These are phyloP conservation scores for Phrynocephalus guinanensis DNA, from an alignment of 2,797 vertebrate genomes.

Conservation along the genomic window DNA sequence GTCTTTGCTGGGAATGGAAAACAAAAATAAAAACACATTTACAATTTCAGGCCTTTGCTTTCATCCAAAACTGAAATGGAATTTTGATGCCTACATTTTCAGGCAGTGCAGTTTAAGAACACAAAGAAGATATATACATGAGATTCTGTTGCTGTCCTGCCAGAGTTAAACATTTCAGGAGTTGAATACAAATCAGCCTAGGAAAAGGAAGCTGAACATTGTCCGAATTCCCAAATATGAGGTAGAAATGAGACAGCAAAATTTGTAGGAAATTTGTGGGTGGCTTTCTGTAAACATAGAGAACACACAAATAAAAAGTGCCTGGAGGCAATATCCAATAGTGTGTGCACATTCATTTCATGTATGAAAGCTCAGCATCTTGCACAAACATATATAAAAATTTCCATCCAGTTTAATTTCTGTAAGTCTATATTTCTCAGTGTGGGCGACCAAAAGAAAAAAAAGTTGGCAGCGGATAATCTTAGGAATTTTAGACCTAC, in stretches of 20 bases:
- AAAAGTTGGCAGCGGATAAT: too few relatives aligned
- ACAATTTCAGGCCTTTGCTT: not conserved
- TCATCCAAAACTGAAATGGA: not conserved
- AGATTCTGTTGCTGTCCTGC: conserved; percentile 12
- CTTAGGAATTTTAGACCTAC: too few relatives aligned
- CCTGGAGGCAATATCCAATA: not conserved
- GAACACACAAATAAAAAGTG: not conserved
- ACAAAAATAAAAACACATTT: not conserved
- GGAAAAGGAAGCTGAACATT: conserved; percentile 9
- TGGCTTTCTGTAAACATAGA: not conserved
- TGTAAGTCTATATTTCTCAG: not conserved
- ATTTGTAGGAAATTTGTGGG: not conserved
- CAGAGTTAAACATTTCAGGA: not conserved
- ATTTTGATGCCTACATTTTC: conserved; percentile 14
- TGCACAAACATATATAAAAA: not conserved
- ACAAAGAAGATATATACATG: conserved; percentile 15
- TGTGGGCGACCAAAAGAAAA: not conserved
- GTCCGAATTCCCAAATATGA: conserved; percentile 20
- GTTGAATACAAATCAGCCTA: conserved; percentile 13
- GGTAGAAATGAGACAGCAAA: conserved; percentile 4
- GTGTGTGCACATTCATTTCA: not conserved
- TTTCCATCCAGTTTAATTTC: not conserved
- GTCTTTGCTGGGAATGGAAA: not conserved
- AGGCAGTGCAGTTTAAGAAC: conserved; percentile 24
- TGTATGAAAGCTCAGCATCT: not conserved